phyloP scores from a whole-genome alignment of 2,113 vertebrate genomes.

The Orientallactaga bullata region DNA sequence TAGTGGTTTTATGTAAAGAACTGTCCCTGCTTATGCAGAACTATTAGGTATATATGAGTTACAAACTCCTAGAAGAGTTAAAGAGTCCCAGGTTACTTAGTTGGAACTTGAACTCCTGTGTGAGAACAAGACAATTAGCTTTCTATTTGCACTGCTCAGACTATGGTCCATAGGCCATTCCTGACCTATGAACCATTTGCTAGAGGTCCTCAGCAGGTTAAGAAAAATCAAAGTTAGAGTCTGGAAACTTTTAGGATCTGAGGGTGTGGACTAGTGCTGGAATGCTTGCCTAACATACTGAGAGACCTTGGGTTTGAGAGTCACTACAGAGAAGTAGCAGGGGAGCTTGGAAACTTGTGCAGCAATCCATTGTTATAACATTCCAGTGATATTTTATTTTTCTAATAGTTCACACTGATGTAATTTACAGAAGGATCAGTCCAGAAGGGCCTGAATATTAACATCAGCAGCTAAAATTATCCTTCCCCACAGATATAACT shows the following conservation, averaged over 20 bases:
- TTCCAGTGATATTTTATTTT: not conserved
- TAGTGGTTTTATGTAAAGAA: constrained; percentile 8
- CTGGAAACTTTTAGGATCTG: not conserved
- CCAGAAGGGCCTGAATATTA: not conserved
- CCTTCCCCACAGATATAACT: not conserved
- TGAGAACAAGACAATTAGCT: not conserved
- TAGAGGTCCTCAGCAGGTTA: not conserved
- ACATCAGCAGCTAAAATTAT: not conserved
- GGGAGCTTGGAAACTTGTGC: not conserved
- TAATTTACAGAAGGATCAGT: not conserved
- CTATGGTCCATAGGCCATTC: fast-evolving
- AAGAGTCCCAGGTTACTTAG: not conserved
- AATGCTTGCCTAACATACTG: not conserved
- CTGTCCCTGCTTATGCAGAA: not conserved
- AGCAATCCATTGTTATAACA: not conserved
- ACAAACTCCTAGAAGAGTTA: not conserved
- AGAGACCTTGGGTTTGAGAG: not conserved
- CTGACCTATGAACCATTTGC: not conserved
- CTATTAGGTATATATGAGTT: not conserved
- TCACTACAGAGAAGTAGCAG: not conserved
- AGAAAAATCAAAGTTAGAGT: not conserved
- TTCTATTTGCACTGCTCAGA: not conserved
- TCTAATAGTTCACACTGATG: not conserved
- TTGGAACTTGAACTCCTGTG: not conserved
- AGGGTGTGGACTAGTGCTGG: not conserved